phyloP scores from a whole-genome alignment of 2,797 vertebrate species.

The Coendou prehensilis region DNA sequence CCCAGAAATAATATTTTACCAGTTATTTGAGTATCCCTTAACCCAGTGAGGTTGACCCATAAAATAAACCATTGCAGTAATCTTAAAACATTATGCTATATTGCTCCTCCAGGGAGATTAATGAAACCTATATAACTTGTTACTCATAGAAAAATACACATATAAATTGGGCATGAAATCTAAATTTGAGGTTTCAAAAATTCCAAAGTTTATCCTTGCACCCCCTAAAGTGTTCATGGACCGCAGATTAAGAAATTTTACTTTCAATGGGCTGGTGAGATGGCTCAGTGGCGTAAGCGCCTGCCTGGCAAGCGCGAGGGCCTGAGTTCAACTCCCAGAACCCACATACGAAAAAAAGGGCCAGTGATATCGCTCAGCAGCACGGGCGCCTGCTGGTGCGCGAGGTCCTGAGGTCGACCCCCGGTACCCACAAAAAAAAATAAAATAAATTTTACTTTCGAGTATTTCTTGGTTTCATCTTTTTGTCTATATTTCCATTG shows the following conservation, averaged over 20 bases:
- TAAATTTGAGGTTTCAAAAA: constrained; percentile 4
- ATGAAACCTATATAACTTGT: neutral
- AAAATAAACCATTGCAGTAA: neutral
- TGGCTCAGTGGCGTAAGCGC: too few species aligned
- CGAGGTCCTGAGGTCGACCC: too few species aligned
- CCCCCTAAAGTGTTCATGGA: neutral
- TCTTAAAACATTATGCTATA: neutral
- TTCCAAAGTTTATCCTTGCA: neutral
- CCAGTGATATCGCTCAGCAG: too few species aligned
- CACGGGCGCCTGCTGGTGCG: too few species aligned
- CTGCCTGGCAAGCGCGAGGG: too few species aligned
- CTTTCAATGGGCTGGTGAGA: neutral
- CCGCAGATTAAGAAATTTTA: neutral
- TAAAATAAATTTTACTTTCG: constrained; percentile 17
- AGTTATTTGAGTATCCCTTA: neutral
- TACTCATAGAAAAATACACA: neutral
- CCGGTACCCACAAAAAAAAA: too few species aligned
- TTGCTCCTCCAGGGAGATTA: neutral
- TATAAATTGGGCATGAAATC: neutral
- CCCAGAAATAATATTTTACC: neutral
- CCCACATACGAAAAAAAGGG: too few species aligned
- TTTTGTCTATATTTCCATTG: neutral
- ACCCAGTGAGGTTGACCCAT: neutral
- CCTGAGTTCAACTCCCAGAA: too few species aligned
- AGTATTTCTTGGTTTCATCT: neutral